Evolutionary conservation across 2,113 vertebrate species (phyloP).

Genomic region (Trichomycterus rosablanca): DNA sequence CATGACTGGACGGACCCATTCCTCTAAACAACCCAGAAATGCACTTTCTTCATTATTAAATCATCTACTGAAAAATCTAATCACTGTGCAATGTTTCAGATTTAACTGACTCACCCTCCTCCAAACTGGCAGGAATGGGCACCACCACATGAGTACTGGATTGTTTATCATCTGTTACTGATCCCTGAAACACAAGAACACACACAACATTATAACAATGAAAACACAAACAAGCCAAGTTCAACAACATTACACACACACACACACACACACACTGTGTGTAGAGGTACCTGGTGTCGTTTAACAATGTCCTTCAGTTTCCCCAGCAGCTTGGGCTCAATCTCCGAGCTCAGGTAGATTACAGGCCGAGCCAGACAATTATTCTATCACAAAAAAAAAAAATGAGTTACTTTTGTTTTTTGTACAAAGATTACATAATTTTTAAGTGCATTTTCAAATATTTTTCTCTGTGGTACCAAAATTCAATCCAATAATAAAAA

Average conservation of each 20-base stretch:
- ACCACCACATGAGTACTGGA: constrained; percentile 85
- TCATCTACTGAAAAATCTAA: too few species aligned
- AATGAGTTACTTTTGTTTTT: background rate
- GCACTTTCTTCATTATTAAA: too few species aligned
- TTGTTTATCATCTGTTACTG: constrained; percentile 87
- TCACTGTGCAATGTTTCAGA: background rate
- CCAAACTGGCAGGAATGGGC: constrained; percentile 83
- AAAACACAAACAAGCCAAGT: background rate
- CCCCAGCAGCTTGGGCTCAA: constrained; percentile 87
- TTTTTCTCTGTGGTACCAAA: too few species aligned
- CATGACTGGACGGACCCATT: constrained; percentile 98
- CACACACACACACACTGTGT: background rate
- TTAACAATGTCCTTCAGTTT: constrained; percentile 97
- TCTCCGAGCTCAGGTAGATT: constrained; percentile 89
- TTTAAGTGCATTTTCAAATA: too few species aligned
- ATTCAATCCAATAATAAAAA: too few species aligned
- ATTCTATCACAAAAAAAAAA: constrained; percentile 5
- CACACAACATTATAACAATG: background rate
- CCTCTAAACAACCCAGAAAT: constrained; percentile 68
- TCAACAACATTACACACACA: constrained; percentile 19
- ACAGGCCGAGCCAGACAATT: constrained; percentile 88
- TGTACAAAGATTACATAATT: background rate
- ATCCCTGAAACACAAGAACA: constrained; percentile 70
- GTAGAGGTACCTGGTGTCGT: constrained; percentile 82
- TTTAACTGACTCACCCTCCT: constrained; percentile 79